phyloP scores from a whole-genome alignment of 2,113 vertebrate genomes.

The Campylomormyrus numenius region DNA sequence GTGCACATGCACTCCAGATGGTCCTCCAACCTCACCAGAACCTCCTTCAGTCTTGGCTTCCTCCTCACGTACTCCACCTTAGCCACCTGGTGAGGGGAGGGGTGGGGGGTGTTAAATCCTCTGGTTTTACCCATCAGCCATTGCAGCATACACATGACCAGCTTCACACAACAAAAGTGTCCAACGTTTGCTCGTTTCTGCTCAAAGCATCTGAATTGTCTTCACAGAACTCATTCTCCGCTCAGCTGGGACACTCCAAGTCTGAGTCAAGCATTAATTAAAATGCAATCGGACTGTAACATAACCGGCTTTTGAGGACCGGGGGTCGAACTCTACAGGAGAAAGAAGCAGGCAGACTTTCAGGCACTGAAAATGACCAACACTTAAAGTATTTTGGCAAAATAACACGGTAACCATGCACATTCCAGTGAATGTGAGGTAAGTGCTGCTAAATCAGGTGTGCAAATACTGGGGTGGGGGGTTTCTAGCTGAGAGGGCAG shows the following conservation, averaged over 20 bases:
- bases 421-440: slow-evolving; percentile 42
- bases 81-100: slow-evolving; percentile 70
- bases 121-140: neutral
- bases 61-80: slow-evolving; percentile 95
- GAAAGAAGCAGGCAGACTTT: neutral
- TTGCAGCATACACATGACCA: neutral
- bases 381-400: neutral
- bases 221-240: neutral
- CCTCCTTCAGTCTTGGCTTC: slow-evolving; percentile 93
- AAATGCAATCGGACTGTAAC: neutral
- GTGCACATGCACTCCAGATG: slow-evolving; percentile 89
- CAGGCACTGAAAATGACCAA: neutral
- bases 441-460: slow-evolving; percentile 43
- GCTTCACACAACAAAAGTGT: neutral
- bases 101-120: neutral
- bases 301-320: neutral
- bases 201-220: neutral
- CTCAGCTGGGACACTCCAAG: neutral
- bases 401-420: slow-evolving; percentile 14
- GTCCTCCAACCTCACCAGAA: slow-evolving; percentile 93
- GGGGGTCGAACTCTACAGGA: neutral
- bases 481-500: neutral
- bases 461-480: slow-evolving; percentile 42
- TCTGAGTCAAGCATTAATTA: neutral
- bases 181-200: neutral